phyloP scores from a whole-genome alignment of 2,888 invertebrate genomes.

The Cactoblastis cactorum region DNA sequence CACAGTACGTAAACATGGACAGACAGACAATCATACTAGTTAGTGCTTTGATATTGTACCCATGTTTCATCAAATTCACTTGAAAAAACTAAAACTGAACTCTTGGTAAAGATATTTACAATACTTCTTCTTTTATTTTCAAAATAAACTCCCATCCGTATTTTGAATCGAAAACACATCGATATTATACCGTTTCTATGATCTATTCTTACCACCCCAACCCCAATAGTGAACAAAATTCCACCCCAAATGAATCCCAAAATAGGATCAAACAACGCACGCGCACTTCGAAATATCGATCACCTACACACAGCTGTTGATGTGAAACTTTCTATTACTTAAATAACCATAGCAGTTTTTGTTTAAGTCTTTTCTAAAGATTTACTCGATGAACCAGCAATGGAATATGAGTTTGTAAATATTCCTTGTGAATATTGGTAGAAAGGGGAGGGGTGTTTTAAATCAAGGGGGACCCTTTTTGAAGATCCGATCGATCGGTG shows the following conservation, averaged over 20 bases:
- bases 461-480: constrained; percentile 7
- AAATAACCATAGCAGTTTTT: background rate
- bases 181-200: background rate
- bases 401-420: background rate
- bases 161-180: background rate
- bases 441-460: constrained; percentile 2
- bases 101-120: too few relatives aligned
- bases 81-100: too few relatives aligned
- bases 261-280: constrained; percentile 3
- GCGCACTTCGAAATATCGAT: constrained; percentile 2
- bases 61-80: too few relatives aligned
- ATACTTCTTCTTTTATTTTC: too few relatives aligned
- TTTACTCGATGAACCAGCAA: background rate
- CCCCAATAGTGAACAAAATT: background rate
- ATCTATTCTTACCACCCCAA: constrained; percentile 7
- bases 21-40: background rate
- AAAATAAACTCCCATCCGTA: background rate
- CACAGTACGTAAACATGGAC: background rate
- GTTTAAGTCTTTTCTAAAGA: background rate
- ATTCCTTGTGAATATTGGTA: background rate
- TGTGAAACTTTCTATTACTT: background rate
- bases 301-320: constrained; percentile 3
- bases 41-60: too few relatives aligned
- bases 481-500: background rate
- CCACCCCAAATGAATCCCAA: constrained; percentile 2